Conservation (phyloP, 2,888 invertebrate genomes). For the Ectobius pallidus region DNA sequence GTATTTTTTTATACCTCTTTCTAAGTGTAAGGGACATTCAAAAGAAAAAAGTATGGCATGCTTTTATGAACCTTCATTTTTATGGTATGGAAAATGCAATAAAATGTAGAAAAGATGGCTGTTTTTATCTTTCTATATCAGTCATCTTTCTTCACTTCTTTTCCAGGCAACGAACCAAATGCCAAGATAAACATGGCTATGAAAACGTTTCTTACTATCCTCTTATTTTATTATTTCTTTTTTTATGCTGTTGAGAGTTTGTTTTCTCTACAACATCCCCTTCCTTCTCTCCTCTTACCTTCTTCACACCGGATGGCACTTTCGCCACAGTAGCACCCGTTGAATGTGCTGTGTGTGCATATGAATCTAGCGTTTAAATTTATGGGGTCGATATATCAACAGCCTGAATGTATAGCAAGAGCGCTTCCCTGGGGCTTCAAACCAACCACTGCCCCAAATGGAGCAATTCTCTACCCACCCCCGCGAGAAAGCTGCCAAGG, state of each 20-base stretch:
- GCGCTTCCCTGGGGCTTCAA: conserved; percentile 5
- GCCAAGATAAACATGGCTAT: conserved; percentile 8
- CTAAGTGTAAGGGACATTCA: no score
- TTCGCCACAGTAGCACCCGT: conserved; percentile 15
- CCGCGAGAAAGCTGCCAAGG: not conserved
- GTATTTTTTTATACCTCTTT: no score
- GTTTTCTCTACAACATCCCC: not conserved
- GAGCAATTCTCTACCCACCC: not conserved
- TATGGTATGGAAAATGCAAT: no score
- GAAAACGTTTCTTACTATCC: not conserved
- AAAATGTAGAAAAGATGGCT: conserved; percentile 18
- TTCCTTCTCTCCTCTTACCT: not conserved
- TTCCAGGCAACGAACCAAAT: conserved; percentile 22
- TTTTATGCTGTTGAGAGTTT: not conserved
- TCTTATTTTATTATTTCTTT: not conserved
- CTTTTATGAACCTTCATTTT: no score
- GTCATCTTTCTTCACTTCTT: not conserved
- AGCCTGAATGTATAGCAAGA: not conserved
- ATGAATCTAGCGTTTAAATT: conserved; percentile 26
- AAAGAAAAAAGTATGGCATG: no score
- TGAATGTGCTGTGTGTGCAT: conserved; percentile 15
- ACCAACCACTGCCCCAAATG: not conserved
- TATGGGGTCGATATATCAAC: conserved; percentile 29
- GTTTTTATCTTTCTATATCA: not conserved
- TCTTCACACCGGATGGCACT: conserved; percentile 28